Conservation (phyloP, 2,113 vertebrate species). For the Mixornis gularis region DNA sequence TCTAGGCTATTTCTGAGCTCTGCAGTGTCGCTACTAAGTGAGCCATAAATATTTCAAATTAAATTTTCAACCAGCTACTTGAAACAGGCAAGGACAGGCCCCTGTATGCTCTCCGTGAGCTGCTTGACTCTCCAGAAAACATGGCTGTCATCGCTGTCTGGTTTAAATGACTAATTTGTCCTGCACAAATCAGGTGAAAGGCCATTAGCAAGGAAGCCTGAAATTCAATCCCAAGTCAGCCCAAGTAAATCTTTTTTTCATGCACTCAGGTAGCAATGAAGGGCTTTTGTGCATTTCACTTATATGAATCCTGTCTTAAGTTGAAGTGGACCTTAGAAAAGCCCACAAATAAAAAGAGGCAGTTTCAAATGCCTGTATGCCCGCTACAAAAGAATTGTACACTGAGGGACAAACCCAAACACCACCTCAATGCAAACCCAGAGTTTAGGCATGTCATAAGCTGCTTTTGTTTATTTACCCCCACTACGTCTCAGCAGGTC, state of each 20-base stretch:
- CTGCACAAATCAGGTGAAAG: background rate
- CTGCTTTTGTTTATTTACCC: background rate
- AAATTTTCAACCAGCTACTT: background rate
- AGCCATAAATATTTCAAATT: slow-evolving; percentile 52
- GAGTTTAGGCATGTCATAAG: background rate
- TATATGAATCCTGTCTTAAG: background rate
- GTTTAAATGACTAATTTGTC: background rate
- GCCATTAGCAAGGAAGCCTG: background rate
- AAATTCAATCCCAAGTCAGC: background rate
- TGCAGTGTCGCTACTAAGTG: background rate
- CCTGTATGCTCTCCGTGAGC: background rate
- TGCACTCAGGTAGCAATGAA: background rate
- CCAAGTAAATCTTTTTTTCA: background rate
- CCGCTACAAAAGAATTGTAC: background rate
- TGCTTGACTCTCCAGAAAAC: slow-evolving; percentile 2
- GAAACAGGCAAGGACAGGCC: background rate
- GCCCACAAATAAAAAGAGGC: fast-evolving
- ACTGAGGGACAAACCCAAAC: background rate
- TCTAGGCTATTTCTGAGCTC: background rate
- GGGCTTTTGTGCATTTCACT: background rate
- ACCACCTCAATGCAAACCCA: background rate
- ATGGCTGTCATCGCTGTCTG: background rate
- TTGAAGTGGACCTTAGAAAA: background rate
- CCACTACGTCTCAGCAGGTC: background rate
- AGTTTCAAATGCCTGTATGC: background rate